Conservation (phyloP, 2,113 vertebrate genomes). For the Bungarus multicinctus region DNA sequence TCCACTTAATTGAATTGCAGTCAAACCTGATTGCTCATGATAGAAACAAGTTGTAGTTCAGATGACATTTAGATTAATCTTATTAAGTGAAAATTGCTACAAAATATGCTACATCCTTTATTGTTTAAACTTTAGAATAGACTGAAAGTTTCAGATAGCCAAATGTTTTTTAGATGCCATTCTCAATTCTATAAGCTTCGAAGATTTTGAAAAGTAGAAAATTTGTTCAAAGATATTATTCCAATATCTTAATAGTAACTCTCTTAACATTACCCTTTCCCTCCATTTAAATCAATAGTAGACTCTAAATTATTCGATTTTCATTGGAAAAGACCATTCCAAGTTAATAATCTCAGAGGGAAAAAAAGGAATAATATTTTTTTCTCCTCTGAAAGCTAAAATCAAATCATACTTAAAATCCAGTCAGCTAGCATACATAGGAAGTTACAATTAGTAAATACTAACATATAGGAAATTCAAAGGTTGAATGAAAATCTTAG, state of each 20-base stretch:
- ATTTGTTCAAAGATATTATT: not conserved
- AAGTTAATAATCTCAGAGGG: not conserved
- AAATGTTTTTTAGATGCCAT: not conserved
- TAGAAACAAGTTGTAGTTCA: conserved; percentile 9
- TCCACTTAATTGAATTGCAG: conserved; percentile 19
- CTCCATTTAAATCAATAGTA: not conserved
- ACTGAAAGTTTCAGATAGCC: conserved; percentile 7
- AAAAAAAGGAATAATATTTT: not conserved
- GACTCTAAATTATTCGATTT: not conserved
- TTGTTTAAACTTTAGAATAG: not conserved
- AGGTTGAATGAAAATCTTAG: not conserved
- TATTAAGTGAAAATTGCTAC: not conserved
- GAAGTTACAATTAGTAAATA: conserved; percentile 28
- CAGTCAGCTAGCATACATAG: conserved; percentile 26
- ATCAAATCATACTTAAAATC: not conserved
- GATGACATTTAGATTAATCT: conserved; percentile 7
- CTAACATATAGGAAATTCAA: not conserved
- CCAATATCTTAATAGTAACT: not conserved
- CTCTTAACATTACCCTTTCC: not conserved
- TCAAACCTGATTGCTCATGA: conserved; percentile 7
- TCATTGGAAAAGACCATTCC: not conserved
- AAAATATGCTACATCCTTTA: not conserved
- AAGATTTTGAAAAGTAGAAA: conserved; percentile 13
- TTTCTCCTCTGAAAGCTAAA: conserved; percentile 14
- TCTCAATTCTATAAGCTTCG: conserved; percentile 25